These are phyloP conservation scores for Spheniscus mendiculus DNA, from an alignment of 2,113 vertebrate species.

Conservation along the genomic window DNA sequence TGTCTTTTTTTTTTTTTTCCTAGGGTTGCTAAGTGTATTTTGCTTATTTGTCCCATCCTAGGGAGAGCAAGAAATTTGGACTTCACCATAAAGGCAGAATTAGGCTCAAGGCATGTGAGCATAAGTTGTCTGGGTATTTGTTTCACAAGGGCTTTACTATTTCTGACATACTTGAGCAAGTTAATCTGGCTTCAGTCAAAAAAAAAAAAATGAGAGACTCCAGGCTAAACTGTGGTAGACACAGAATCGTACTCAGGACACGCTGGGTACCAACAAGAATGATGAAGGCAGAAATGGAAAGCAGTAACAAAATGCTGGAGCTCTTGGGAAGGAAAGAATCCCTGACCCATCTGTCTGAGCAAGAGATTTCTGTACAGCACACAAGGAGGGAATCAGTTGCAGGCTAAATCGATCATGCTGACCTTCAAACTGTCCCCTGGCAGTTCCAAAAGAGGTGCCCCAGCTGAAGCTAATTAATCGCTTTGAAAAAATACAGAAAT, in stretches of 20 bases:
- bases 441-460: background rate
- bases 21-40: background rate
- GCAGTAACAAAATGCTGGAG: background rate
- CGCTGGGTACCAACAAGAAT: background rate
- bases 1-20: background rate
- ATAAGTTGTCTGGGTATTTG: background rate
- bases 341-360: background rate
- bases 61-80: background rate
- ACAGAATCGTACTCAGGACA: background rate
- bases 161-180: background rate
- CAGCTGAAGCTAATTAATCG: background rate
- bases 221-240: background rate
- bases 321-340: background rate
- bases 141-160: background rate
- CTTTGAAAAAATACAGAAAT: background rate
- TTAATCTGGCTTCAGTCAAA: background rate
- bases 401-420: background rate
- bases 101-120: background rate
- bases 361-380: background rate
- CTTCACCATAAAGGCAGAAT: background rate
- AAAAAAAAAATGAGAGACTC: background rate
- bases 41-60: background rate
- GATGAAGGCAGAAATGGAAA: background rate
- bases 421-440: conserved; percentile 29
- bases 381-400: background rate